phyloP scores from a whole-genome alignment of 2,113 vertebrate species.

The Sitta europaea region DNA sequence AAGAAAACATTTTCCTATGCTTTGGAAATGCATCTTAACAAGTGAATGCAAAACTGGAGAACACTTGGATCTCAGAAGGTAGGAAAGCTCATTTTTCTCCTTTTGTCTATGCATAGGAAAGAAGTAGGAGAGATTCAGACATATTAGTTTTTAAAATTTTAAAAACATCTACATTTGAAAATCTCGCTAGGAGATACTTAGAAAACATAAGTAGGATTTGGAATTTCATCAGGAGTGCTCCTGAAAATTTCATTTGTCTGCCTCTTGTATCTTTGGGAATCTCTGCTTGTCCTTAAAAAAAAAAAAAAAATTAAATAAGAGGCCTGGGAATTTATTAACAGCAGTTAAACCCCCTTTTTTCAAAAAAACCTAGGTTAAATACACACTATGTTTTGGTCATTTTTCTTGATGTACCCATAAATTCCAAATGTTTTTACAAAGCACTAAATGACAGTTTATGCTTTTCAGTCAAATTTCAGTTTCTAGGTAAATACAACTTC shows the following conservation, averaged over 20 bases:
- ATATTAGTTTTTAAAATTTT: not conserved
- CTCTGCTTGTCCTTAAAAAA: not conserved
- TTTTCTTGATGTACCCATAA: not conserved
- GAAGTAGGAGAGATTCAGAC: not conserved
- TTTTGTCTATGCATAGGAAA: not conserved
- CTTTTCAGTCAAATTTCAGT: not conserved
- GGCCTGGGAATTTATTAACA: not conserved
- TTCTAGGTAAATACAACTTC: not conserved
- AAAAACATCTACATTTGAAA: not conserved
- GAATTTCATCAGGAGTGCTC: not conserved
- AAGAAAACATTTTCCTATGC: not conserved
- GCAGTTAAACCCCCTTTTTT: not conserved
- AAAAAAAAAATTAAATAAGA: not conserved
- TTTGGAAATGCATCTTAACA: not conserved
- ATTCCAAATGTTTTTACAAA: not conserved
- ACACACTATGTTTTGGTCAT: not conserved
- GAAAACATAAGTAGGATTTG: not conserved
- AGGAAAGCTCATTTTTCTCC: not conserved
- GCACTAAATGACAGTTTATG: not conserved
- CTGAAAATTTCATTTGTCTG: not conserved
- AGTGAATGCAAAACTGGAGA: slow-evolving; percentile 2
- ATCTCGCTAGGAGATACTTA: not conserved
- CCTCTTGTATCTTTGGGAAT: not conserved
- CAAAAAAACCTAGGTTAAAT: not conserved
- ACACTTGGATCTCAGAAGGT: not conserved